Percentiles rank a stretch among this genome's conserved stretches.
phyloP scores from a whole-genome alignment of 1,140 invertebrate species.

The Tetragnatha versicolor region DNA sequence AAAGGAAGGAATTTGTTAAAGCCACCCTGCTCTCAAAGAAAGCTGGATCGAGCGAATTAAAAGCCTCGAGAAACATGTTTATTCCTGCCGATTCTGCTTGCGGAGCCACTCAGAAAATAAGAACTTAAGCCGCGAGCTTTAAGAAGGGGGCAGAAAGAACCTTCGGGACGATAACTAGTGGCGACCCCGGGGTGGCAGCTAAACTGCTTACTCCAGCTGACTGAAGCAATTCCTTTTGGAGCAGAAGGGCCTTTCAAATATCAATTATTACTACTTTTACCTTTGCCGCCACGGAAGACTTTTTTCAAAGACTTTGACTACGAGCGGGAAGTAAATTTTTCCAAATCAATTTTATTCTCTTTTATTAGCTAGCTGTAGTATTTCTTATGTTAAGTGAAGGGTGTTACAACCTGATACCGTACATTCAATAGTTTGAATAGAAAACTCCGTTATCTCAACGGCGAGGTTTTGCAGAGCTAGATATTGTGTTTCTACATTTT shows the following conservation, averaged over 20 bases:
- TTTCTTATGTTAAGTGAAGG: too few relatives aligned
- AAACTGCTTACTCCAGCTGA: constrained; percentile 42
- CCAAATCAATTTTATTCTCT: background rate
- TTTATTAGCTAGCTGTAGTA: background rate
- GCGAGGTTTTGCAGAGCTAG: too few relatives aligned
- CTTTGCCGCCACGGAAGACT: too few relatives aligned
- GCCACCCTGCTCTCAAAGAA: too few relatives aligned
- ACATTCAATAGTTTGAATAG: too few relatives aligned
- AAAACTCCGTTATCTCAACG: too few relatives aligned
- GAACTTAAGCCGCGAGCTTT: constrained; percentile 32
- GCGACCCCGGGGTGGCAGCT: constrained; percentile 31
- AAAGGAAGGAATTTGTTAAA: too few relatives aligned
- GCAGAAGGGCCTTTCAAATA: constrained; percentile 13
- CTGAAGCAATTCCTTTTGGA: constrained; percentile 39
- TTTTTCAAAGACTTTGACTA: background rate
- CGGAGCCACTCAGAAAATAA: constrained; percentile 15
- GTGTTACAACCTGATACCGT: too few relatives aligned
- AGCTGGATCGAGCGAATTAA: too few relatives aligned
- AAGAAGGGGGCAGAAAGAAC: constrained; percentile 21
- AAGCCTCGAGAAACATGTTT: too few relatives aligned
- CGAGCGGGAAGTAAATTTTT: background rate
- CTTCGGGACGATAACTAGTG: constrained; percentile 30
- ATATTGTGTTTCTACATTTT: too few relatives aligned
- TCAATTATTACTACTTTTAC: constrained; percentile 8
- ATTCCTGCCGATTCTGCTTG: constrained; percentile 23